Percentiles rank a stretch among this genome's conserved stretches.
These are phyloP conservation scores for Embidobia sp. DNA, from an alignment of 2,888 invertebrate genomes.

Conservation along the genomic window DNA sequence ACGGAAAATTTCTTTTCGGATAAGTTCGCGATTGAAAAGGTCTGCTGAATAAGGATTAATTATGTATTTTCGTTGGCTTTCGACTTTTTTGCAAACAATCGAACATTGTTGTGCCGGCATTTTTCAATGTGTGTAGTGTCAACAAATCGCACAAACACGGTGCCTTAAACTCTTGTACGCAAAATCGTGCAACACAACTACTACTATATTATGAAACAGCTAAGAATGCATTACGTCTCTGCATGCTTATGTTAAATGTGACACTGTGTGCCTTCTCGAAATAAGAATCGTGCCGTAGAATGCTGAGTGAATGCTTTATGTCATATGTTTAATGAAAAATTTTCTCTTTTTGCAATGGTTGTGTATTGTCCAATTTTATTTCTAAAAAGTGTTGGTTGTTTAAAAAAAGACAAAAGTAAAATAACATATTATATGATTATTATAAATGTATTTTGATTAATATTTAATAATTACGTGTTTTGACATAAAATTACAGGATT, in stretches of 20 bases:
- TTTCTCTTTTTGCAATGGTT: no score
- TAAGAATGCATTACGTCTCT: conserved; percentile 60
- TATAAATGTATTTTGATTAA: no score
- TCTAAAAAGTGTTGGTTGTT: no score
- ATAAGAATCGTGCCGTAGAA: conserved; percentile 49
- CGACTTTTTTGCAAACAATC: not conserved
- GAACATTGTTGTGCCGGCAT: conserved; percentile 9
- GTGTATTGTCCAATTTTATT: no score
- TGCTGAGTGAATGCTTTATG: conserved; percentile 35
- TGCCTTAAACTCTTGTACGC: conserved; percentile 21
- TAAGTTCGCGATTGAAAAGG: no score
- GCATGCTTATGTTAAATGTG: conserved; percentile 62
- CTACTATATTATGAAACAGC: conserved; percentile 63
- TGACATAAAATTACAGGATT: no score
- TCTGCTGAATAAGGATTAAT: no score
- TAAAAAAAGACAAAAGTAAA: no score
- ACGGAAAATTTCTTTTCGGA: not conserved
- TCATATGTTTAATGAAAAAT: conserved; percentile 28
- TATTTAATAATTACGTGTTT: no score
- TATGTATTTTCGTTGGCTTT: not conserved
- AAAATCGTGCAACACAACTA: conserved; percentile 46
- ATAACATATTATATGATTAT: no score
- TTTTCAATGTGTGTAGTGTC: conserved; percentile 30
- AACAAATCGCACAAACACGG: conserved; percentile 24
- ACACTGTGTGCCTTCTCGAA: conserved; percentile 56